phyloP scores from a whole-genome alignment of 2,113 vertebrate genomes.

The Sarotherodon lohbergeri region DNA sequence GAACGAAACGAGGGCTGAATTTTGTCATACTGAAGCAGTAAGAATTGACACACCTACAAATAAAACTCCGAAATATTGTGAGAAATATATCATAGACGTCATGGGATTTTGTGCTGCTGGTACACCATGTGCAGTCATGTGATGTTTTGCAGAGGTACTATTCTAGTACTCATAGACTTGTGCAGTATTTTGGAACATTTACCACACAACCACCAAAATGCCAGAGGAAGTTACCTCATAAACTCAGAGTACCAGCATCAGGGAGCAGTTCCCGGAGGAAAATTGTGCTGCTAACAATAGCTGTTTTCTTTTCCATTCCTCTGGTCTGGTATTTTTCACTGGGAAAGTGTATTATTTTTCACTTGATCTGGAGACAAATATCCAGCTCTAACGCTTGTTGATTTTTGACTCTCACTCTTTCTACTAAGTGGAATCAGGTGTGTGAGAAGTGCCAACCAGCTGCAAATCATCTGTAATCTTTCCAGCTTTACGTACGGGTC shows the following conservation, averaged over 20 bases:
- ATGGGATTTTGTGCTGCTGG: neutral
- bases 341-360: neutral
- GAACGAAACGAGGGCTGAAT: neutral
- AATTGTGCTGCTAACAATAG: neutral
- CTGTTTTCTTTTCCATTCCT: neutral
- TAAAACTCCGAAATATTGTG: fast-evolving
- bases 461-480: neutral
- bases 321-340: neutral
- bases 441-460: neutral
- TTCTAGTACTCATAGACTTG: neutral
- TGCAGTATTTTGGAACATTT: neutral
- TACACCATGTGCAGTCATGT: neutral
- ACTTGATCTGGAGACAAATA: neutral
- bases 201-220: neutral
- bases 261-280: neutral
- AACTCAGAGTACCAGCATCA: neutral
- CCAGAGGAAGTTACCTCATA: neutral
- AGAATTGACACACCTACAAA: neutral
- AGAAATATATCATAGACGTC: neutral
- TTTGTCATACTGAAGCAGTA: neutral
- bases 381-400: neutral
- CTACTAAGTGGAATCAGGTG: neutral
- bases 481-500: neutral
- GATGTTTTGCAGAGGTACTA: neutral
- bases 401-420: neutral